Evolutionary conservation across 2,797 vertebrate species (phyloP).

Genomic region (Scolopax rusticola): DNA sequence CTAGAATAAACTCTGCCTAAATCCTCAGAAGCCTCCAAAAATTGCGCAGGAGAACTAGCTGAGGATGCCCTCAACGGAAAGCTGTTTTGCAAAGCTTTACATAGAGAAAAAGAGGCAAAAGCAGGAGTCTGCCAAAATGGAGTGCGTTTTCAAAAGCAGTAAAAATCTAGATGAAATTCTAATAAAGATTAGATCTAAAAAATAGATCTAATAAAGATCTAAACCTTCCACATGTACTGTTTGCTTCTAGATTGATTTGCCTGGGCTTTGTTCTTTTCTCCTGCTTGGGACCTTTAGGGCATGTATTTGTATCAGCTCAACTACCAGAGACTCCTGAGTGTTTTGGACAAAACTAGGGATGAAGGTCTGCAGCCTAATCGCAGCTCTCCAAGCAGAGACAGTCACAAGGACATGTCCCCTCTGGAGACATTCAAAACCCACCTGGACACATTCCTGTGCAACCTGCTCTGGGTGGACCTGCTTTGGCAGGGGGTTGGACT

Average conservation of each 20-base stretch:
- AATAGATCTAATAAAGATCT: neutral
- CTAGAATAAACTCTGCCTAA: conserved; percentile 1
- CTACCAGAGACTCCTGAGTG: neutral
- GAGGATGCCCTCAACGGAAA: neutral
- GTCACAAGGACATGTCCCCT: neutral
- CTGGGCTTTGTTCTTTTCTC: neutral
- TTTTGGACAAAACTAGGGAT: neutral
- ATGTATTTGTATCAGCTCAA: neutral
- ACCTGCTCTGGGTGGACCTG: too few species aligned
- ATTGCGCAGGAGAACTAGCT: neutral
- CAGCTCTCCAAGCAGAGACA: neutral
- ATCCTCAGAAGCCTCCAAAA: neutral
- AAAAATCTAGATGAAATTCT: neutral
- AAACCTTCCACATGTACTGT: neutral
- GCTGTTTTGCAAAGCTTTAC: neutral
- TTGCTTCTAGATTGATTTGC: neutral
- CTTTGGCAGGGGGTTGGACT: too few species aligned
- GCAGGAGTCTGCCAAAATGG: neutral
- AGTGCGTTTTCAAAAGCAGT: neutral
- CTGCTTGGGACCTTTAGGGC: neutral
- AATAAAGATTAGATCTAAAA: neutral
- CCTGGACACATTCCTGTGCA: too few species aligned
- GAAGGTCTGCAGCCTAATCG: neutral
- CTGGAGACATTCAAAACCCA: too few species aligned
- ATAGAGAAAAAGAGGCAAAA: neutral